phyloP scores from a whole-genome alignment of 2,113 vertebrate species.

The Trogon surrucura region DNA sequence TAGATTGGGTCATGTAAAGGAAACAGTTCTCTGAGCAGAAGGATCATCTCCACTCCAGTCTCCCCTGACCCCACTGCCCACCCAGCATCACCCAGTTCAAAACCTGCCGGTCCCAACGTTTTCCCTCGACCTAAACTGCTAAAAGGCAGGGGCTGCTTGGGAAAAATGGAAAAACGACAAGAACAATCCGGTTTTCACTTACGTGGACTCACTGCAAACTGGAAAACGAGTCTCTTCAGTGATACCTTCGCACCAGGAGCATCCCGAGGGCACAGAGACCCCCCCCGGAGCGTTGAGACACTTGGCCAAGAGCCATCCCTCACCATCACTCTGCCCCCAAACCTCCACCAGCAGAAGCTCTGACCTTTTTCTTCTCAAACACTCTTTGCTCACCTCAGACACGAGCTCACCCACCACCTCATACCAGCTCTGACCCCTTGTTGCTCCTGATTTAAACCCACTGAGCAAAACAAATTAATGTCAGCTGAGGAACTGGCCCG shows the following conservation, averaged over 20 bases:
- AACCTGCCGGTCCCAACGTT: accelerated
- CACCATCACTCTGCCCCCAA: background rate
- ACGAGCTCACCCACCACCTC: accelerated
- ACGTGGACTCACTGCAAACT: accelerated
- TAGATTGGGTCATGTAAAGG: background rate
- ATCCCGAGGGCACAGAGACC: background rate
- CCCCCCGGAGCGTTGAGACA: background rate
- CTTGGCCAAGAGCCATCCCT: too few species aligned
- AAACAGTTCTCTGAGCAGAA: background rate
- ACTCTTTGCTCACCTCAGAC: too few species aligned
- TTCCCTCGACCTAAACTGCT: too few species aligned
- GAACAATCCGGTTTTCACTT: accelerated
- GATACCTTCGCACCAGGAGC: background rate
- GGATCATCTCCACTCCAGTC: background rate
- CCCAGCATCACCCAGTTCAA: background rate
- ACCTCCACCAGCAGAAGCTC: background rate
- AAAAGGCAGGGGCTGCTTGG: background rate
- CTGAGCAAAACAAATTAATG: background rate
- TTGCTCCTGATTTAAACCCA: background rate
- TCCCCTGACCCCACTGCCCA: background rate
- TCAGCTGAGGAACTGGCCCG: background rate
- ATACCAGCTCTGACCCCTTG: accelerated
- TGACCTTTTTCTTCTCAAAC: background rate
- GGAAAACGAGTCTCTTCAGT: background rate
- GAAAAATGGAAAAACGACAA: accelerated